Conservation (phyloP, 2,797 vertebrate genomes). For the Avahi laniger region DNA sequence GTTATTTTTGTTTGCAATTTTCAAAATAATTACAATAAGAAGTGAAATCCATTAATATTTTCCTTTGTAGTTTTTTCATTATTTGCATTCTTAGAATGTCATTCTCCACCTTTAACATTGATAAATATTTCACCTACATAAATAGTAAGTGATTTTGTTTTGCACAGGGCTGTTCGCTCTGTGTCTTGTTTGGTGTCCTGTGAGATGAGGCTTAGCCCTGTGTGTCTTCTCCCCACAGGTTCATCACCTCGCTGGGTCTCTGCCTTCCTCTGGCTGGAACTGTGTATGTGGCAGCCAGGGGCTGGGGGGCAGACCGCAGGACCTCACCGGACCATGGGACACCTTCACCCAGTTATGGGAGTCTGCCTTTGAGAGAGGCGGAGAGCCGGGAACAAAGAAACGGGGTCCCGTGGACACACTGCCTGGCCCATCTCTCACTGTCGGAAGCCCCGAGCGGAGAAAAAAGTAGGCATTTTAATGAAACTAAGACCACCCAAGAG, state of each 20-base stretch:
- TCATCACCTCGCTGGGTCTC: conserved; percentile 68
- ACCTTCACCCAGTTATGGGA: conserved; percentile 6
- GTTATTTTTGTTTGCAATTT: not conserved
- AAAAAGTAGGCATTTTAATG: conserved; percentile 51
- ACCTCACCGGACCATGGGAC: rapidly evolving
- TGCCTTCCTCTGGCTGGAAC: conserved; percentile 74
- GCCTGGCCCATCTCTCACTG: not conserved
- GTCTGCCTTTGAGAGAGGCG: conserved; percentile 17
- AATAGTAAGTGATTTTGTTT: not conserved
- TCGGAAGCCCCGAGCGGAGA: not conserved
- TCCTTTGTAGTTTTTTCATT: not conserved
- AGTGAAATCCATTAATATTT: not conserved
- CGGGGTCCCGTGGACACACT: rapidly evolving
- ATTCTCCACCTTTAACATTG: not conserved
- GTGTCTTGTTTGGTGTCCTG: rapidly evolving
- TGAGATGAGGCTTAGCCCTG: not conserved
- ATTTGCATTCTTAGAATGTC: not conserved
- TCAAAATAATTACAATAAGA: not conserved
- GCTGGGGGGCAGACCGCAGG: not conserved
- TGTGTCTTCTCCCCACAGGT: conserved; percentile 64
- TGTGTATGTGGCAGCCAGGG: conserved; percentile 41
- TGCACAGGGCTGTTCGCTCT: not conserved
- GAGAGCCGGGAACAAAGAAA: not conserved
- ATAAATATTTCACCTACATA: not conserved
- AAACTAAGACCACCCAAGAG: not conserved